These are phyloP conservation scores for Chionomys nivalis DNA, from an alignment of 2,113 vertebrate species.

Conservation along the genomic window DNA sequence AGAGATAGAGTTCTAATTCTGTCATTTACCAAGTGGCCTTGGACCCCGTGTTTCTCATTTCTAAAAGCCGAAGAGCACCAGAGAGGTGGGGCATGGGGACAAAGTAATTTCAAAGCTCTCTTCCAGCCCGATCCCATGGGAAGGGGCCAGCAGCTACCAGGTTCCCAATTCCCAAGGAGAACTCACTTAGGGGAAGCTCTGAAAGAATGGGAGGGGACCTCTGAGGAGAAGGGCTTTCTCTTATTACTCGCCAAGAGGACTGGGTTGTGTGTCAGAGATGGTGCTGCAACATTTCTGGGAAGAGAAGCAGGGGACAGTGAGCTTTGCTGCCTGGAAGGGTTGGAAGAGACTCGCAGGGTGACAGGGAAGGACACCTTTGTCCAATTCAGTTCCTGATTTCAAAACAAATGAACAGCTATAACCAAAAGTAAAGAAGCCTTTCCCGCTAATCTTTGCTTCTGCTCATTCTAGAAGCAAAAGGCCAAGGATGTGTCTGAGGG, in stretches of 20 bases:
- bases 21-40: background rate
- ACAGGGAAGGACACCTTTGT: background rate
- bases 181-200: background rate
- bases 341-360: too few species aligned
- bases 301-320: background rate
- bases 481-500: background rate
- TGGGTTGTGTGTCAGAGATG: background rate
- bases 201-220: background rate
- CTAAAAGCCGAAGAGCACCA: background rate
- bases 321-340: too few species aligned
- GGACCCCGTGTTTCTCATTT: background rate
- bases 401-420: background rate
- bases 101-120: background rate
- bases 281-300: background rate
- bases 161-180: background rate
- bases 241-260: background rate
- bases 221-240: background rate
- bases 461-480: background rate
- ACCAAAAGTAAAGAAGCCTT: background rate
- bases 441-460: background rate
- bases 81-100: background rate
- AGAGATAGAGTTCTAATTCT: background rate
- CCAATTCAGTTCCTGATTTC: background rate
- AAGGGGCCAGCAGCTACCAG: background rate
- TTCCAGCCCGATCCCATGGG: background rate